These are phyloP conservation scores for Pseudococcus longispinus DNA, from an alignment of 2,888 invertebrate species.

Conservation along the genomic window DNA sequence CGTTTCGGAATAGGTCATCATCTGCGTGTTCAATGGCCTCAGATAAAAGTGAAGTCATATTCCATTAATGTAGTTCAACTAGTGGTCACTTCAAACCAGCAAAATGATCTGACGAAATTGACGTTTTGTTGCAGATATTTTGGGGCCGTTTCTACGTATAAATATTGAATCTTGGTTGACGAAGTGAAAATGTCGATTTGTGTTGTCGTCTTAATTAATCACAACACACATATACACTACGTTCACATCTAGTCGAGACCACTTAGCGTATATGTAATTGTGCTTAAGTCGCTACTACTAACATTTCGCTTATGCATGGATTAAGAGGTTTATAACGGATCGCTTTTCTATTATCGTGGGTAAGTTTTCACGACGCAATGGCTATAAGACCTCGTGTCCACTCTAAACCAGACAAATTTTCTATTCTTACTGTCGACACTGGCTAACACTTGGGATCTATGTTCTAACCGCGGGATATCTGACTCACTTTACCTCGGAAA, in stretches of 20 bases:
- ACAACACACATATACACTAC: not conserved
- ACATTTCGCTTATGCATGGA: conserved; percentile 36
- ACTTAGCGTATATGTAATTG: conserved; percentile 1
- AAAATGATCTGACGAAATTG: not conserved
- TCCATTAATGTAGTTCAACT: too few relatives aligned
- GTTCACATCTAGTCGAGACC: not conserved
- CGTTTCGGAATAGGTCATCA: not conserved
- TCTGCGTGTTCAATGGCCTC: too few relatives aligned
- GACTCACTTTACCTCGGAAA: not conserved
- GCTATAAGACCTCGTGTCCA: not conserved
- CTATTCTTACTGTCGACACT: not conserved
- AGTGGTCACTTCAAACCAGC: not conserved
- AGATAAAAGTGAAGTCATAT: too few relatives aligned
- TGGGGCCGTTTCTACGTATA: not conserved
- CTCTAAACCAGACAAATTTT: not conserved
- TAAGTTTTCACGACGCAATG: not conserved
- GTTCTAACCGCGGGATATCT: not conserved
- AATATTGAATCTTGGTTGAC: not conserved
- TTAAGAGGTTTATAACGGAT: conserved; percentile 6
- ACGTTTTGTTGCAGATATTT: not conserved
- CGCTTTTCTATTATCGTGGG: conserved; percentile 17
- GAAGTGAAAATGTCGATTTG: not conserved
- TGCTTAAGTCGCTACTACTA: conserved; percentile 37
- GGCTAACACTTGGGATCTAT: conserved; percentile 11
- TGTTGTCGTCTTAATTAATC: not conserved